Percentiles rank a stretch among this genome's conserved stretches.
These are phyloP conservation scores for Dermochelys coriacea DNA, from an alignment of 2,797 vertebrate genomes.

Conservation along the genomic window DNA sequence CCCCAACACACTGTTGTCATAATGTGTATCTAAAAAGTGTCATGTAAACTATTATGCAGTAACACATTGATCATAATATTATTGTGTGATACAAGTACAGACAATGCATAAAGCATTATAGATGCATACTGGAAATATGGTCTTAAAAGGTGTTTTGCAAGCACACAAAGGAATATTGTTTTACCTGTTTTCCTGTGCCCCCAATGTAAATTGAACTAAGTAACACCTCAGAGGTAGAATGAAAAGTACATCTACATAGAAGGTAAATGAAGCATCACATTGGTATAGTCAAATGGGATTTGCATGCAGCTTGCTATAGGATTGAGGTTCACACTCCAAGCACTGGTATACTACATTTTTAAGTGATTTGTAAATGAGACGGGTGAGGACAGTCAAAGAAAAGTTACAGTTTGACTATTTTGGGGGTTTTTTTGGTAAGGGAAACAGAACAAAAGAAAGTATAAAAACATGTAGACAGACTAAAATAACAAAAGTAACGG, in stretches of 20 bases:
- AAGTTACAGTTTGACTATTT: neutral
- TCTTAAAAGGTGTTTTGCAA: neutral
- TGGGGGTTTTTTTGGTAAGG: neutral
- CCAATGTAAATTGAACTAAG: neutral
- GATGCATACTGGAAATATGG: neutral
- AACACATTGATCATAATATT: neutral
- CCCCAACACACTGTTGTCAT: neutral
- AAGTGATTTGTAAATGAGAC: neutral
- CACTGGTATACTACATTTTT: neutral
- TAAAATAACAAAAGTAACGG: neutral
- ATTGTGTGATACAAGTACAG: neutral
- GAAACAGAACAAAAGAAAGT: neutral
- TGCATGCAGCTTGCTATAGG: neutral
- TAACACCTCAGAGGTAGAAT: neutral
- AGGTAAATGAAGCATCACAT: neutral
- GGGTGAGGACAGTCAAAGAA: neutral
- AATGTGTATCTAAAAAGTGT: neutral
- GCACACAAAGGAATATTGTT: neutral
- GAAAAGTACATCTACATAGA: neutral
- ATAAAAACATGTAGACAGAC: neutral
- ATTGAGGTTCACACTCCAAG: neutral
- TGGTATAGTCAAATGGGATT: neutral
- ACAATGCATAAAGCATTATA: neutral
- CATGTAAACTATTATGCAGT: neutral
- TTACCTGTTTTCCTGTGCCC: neutral